Base-by-base conservation (phyloP, 2,113 vertebrate genomes). In the Macquaria ambigua region DNA sequence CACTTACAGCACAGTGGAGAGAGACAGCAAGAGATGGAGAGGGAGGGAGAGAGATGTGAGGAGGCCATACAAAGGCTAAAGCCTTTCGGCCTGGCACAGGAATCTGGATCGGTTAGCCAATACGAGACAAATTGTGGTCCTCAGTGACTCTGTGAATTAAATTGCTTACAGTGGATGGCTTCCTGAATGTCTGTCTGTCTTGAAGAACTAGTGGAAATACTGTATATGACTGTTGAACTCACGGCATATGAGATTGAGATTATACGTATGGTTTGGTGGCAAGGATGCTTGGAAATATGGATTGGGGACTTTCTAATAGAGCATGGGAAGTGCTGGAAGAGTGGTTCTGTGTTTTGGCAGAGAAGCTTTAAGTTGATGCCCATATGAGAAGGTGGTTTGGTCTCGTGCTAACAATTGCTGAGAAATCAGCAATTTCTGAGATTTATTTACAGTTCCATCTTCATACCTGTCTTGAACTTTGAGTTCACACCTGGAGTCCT, bases 51-150 rank as follows among this genome's bases (percentile, higher is more conserved):
- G 76, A 85, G 73, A 89, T 89, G 87, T 77, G 79, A 90, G 74
- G 77, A 80, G 79, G 82, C 85, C 70, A 90, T 80, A 73, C 75
- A 93, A 87, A 90, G 78, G 58, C 85, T 89, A 83, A 85, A 87
- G 61, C 75, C 58, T 88, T 87, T 89, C 41, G 80, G 84, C 85
- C 87, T 93, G 90, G 92, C 87, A 88, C 59, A 69, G 46, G 79
- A 82, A 71, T 70, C 78, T 74, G 74, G 80, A 90, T 69, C n/a
- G 9, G 63, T 89, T 92, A 70, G 74, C 82, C 83, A 74, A 74
- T 77, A 87, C 46, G 71, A 84, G 85, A 90, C 86, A 87, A 87
- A 88, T 85, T 88, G 79, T 68, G 39, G 41, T 82, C 72, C 77
- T 77, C 25, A 31, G 80, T 87, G 77, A 87, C 86, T 84, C 76